Percentiles rank a stretch among this genome's conserved stretches.
Conservation (phyloP, 2,797 vertebrate species). For the Gallinago stenura region DNA sequence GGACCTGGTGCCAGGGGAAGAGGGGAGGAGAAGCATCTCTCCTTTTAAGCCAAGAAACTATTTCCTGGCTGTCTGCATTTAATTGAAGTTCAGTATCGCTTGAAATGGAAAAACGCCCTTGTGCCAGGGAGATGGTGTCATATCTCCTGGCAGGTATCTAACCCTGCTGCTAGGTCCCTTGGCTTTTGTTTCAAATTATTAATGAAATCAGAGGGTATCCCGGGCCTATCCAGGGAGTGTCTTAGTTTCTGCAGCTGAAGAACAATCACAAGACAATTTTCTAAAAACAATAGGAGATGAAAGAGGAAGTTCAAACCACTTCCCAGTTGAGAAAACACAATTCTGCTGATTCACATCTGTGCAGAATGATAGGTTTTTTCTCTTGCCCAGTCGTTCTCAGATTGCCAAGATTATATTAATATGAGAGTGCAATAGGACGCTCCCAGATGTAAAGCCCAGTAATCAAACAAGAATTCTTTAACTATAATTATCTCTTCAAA, state of each 20-base stretch:
- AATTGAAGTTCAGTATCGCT: conserved; percentile 5
- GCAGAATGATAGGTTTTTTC: conserved; percentile 41
- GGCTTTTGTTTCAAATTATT: conserved; percentile 44
- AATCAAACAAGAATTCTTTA: conserved; percentile 50
- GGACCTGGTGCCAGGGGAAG: background rate
- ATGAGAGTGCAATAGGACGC: conserved; percentile 7
- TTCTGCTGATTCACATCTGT: conserved; percentile 78
- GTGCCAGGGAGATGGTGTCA: conserved; percentile 10
- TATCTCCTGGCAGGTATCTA: background rate
- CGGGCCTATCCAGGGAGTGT: conserved; percentile 38
- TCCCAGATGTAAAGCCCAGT: conserved; percentile 26
- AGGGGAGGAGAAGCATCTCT: background rate
- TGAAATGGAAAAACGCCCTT: background rate
- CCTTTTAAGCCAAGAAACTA: background rate
- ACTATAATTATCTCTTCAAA: conserved; percentile 47
- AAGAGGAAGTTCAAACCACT: conserved; percentile 80
- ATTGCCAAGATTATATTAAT: conserved; percentile 43
- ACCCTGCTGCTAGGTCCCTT: background rate
- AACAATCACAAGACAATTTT: conserved; percentile 76
- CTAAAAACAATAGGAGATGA: conserved; percentile 75
- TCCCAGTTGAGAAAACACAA: conserved; percentile 68
- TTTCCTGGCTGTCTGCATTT: conserved; percentile 12
- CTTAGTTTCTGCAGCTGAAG: conserved; percentile 63
- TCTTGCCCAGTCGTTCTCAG: conserved; percentile 14
- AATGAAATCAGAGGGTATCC: conserved; percentile 43